Evolutionary conservation across 37 sponge, comb jelly and placozoan genomes (phyloP), one percentile per base, ranked within the genome.

Genomic region (Cladorhizidae sp.): DNA sequence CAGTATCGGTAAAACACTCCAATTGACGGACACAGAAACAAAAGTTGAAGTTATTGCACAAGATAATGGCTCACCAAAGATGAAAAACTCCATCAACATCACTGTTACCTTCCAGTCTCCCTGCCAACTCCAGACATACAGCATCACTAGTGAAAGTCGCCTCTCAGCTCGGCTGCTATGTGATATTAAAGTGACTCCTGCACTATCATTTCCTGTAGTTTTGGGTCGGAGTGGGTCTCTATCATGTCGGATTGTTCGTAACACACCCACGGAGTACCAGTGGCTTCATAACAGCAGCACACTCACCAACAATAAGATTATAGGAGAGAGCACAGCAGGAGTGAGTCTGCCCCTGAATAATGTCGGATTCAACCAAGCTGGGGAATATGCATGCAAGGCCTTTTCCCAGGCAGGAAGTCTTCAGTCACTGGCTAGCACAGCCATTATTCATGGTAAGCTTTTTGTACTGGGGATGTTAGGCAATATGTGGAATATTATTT

Each of bases 331-430:
- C 0, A 32, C 40, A n/a, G 0, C 63, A 42, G 55, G 17, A 1
- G 55, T 54, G 22, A 51, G 21, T 49, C 45, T 31, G 35, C 25
- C 40, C 22, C 22, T 79, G n/a, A 3, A 21, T 20, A 49, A 51
- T 1, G 69, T 68, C 18, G 12, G 31, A 1, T 83, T 75, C 59
- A 41, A 74, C 11, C 70, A 84, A 42, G 85, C 50, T 23, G 89
- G 89, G 0, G 45, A 45, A 49, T 89, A 89, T 67, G 79, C 85
- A 1, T 89, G 89, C 36, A 64, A 45, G 26, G 89, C 71, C 0
- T 25, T 43, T 3, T 78, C 76, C 2, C 40, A 15, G 35, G 75
- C 55, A 15, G 90, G 85, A 29, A 80, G 69, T 26, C 38, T 90
- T 21, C 85, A 85, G 40, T 50, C 81, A 35, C 22, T 39, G 0